Base-by-base conservation (phyloP, 2,888 invertebrate genomes). In the Sycophila texana region DNA sequence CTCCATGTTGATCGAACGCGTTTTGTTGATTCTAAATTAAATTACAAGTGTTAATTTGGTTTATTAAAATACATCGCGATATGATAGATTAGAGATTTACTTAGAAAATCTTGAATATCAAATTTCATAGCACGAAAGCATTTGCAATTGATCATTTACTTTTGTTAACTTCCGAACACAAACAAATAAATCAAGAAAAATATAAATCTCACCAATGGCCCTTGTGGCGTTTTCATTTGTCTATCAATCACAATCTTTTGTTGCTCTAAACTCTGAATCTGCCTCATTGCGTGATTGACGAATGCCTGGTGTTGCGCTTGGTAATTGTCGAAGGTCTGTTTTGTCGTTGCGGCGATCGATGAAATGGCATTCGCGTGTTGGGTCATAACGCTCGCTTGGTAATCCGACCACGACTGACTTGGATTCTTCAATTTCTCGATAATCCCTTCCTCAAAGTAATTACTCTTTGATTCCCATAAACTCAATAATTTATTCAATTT, bases 251-350 rank as follows among this genome's bases (percentile, higher is more conserved):
- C 92, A 83, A 94, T 93, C 86, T 95, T 96, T 88, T 96, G 96
- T 89, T 95, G 94, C 88, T 97, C 96, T 71, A 96, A 91, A 85
- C 95, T 96, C 86, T 96, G 95, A 85, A 98, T 96, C 90, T 97
- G 97, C 88, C 96, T 95, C 91, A 96, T 92, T 7, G 98, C 96
- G 91, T 99, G 99, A 79, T 95, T 94, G 14, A 97, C 96, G 89
- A 98, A 99, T 14, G 98, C 96, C 90, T 98, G 96, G 91, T 99
- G 99, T 89, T 99, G 99, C 58, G 96, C 94, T 91, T 97, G 96
- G 87, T 98, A 97, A 86, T 94, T 95, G 86, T 96, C 96, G 87
- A 97, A 97, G 0, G 96, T 96, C 65, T 94, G 92, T 91, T 97
- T 97, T 5, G 97, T 96, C 82, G 95, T 94, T 83, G 94, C 94